Evolutionary conservation across 2,888 invertebrate species (phyloP).

Genomic region (Hyposoter didymator): DNA sequence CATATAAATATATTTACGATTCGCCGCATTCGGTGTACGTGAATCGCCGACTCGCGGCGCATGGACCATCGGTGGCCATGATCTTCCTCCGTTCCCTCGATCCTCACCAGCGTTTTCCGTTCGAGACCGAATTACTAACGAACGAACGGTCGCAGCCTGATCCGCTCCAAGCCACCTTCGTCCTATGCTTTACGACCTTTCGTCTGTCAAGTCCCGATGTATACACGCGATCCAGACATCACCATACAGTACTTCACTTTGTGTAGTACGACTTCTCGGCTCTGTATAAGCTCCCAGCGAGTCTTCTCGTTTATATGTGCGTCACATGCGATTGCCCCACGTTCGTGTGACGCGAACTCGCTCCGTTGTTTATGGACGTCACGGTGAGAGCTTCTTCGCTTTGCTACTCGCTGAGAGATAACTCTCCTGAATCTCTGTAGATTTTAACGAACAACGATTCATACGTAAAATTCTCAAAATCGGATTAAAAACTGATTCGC

Average conservation of each 20-base stretch:
- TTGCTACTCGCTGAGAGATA: constrained; percentile 14
- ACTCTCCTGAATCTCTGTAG: constrained; percentile 12
- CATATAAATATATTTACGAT: neutral
- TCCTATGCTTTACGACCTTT: neutral
- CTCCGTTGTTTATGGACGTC: constrained; percentile 63
- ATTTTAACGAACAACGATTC: constrained; percentile 46
- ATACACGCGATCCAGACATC: constrained; percentile 17
- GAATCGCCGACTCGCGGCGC: neutral
- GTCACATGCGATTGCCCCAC: constrained; percentile 60
- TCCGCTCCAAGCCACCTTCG: neutral
- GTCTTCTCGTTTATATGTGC: constrained; percentile 55
- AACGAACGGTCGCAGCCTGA: neutral
- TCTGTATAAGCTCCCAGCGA: constrained; percentile 16
- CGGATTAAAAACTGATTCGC: neutral
- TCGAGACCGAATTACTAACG: neutral
- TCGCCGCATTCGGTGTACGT: neutral
- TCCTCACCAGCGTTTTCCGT: neutral
- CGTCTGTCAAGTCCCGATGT: neutral
- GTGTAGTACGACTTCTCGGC: neutral
- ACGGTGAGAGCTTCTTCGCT: constrained; percentile 46
- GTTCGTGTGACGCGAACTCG: constrained; percentile 54
- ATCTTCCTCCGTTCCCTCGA: constrained; percentile 29
- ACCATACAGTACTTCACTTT: constrained; percentile 28
- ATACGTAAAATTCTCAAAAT: neutral
- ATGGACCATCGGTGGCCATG: constrained; percentile 29